phyloP scores from a whole-genome alignment of 2,113 vertebrate species.

The Oncorhynchus masou region DNA sequence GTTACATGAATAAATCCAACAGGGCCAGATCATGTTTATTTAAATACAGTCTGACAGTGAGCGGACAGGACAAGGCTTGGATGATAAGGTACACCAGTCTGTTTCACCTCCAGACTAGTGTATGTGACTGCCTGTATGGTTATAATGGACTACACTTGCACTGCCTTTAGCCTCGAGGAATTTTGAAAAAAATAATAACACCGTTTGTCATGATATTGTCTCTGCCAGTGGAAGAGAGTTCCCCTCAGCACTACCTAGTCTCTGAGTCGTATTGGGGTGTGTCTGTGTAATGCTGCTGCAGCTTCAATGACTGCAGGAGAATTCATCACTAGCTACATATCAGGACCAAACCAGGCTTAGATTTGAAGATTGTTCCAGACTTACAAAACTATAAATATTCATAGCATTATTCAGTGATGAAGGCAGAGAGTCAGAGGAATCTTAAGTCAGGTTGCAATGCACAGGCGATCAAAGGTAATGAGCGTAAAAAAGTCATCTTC shows the following conservation, averaged over 20 bases:
- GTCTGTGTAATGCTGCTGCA: conserved; percentile 19
- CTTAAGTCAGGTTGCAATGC: no score
- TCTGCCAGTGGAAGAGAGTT: not conserved
- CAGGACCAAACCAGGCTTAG: no score
- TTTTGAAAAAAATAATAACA: conserved; percentile 11
- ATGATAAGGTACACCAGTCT: conserved; percentile 16
- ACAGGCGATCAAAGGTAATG: no score
- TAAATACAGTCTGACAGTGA: conserved; percentile 1
- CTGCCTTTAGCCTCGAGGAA: conserved; percentile 31
- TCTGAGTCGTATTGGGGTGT: conserved; percentile 3
- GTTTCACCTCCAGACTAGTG: conserved; percentile 19
- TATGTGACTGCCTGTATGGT: conserved; percentile 2
- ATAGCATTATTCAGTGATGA: no score
- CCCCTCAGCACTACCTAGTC: no score
- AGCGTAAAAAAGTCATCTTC: no score
- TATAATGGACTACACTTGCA: not conserved
- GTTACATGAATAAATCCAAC: no score
- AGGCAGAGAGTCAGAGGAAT: no score
- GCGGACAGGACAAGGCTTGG: not conserved
- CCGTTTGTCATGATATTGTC: conserved; percentile 42
- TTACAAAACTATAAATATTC: no score
- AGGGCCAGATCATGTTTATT: no score
- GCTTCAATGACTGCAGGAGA: not conserved
- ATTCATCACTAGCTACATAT: no score
- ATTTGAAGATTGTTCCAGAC: no score